These are phyloP conservation scores for Drosophila biarmipes DNA, from an alignment of 1,140 invertebrate genomes.

Conservation along the genomic window DNA sequence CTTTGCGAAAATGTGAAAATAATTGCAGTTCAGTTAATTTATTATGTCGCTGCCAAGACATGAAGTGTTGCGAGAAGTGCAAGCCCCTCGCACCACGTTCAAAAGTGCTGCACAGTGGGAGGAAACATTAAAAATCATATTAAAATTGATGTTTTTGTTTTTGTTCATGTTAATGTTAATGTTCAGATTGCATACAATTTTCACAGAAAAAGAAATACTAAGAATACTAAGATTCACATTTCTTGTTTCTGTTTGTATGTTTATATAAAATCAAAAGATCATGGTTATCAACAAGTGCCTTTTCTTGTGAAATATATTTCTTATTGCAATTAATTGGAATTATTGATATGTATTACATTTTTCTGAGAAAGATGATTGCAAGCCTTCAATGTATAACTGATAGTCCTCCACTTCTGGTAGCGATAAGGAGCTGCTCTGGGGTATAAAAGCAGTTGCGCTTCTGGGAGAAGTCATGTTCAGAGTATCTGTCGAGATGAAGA, in stretches of 20 bases:
- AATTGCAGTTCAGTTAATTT: conserved; percentile 80
- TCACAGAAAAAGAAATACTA: background rate
- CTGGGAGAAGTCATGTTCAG: background rate
- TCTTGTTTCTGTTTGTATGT: background rate
- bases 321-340: background rate
- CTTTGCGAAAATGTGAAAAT: conserved; percentile 79
- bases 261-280: no score
- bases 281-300: no score
- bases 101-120: conserved; percentile 19
- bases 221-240: background rate
- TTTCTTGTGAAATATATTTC: background rate
- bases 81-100: conserved; percentile 9
- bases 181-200: no score
- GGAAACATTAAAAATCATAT: background rate
- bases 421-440: background rate
- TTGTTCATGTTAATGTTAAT: no score
- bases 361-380: background rate
- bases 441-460: background rate
- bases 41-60: conserved; percentile 73
- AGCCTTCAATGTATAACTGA: background rate
- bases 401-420: background rate
- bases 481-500: conserved; percentile 1
- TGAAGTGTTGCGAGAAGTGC: conserved; percentile 52
- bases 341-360: background rate
- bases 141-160: no score